These are phyloP conservation scores for Anastatus disparis DNA, from an alignment of 1,140 invertebrate species.

Conservation along the genomic window DNA sequence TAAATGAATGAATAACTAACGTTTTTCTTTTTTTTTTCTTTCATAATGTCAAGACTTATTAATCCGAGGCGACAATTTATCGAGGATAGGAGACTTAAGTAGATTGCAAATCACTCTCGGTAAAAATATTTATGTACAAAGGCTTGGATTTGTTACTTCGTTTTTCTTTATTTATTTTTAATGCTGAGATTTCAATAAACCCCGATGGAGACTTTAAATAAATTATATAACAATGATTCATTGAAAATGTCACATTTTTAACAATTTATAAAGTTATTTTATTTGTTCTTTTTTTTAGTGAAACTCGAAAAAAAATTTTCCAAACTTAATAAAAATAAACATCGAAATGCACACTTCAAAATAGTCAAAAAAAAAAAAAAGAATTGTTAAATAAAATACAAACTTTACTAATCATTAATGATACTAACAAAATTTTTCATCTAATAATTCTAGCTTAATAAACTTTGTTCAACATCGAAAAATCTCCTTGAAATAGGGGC, in stretches of 20 bases:
- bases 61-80: conserved; percentile 42
- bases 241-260: conserved; percentile 6
- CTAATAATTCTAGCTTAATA: not conserved
- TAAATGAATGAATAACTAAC: conserved; percentile 41
- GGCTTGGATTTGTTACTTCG: too few species aligned
- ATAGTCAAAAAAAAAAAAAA: conserved; percentile 36
- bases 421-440: not conserved
- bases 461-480: not conserved
- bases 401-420: not conserved
- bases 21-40: too few species aligned
- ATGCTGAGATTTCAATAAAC: not conserved
- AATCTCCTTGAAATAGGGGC: conserved; percentile 7
- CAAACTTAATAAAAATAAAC: conserved; percentile 39
- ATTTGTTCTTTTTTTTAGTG: not conserved
- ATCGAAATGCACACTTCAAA: conserved; percentile 46
- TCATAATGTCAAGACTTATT: conserved; percentile 39
- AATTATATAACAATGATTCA: not conserved
- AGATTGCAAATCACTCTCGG: conserved; percentile 60
- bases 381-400: not conserved
- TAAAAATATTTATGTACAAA: conserved; percentile 48
- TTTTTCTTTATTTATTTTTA: conserved; percentile 32
- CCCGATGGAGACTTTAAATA: not conserved
- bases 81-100: conserved; percentile 56
- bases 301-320: conserved; percentile 35
- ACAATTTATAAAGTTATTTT: not conserved